Percentiles rank a stretch among this genome's conserved stretches.
These are phyloP conservation scores for Odontomachus brunneus DNA, from an alignment of 1,140 invertebrate species.

Conservation along the genomic window DNA sequence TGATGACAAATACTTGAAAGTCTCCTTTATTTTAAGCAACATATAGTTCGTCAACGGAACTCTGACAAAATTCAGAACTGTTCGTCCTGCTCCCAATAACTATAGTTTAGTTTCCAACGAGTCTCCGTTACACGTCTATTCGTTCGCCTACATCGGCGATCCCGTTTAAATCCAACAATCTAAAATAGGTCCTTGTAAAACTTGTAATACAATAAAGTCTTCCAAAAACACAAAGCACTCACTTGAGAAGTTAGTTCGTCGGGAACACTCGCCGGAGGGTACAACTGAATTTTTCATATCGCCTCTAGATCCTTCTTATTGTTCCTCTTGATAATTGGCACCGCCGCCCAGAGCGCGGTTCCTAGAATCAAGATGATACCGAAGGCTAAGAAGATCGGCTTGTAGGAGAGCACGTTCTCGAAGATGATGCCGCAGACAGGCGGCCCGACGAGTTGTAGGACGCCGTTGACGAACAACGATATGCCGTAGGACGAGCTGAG, in stretches of 20 bases:
- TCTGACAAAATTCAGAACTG: slow-evolving; percentile 15
- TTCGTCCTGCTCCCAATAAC: neutral
- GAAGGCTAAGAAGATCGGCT: slow-evolving; percentile 89
- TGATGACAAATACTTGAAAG: neutral
- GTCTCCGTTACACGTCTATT: slow-evolving; percentile 13
- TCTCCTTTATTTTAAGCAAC: neutral
- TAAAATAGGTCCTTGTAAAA: slow-evolving; percentile 3
- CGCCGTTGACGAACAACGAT: slow-evolving; percentile 92
- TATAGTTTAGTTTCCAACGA: slow-evolving; percentile 26
- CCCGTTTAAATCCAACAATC: neutral
- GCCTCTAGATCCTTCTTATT: slow-evolving; percentile 77
- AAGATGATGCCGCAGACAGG: slow-evolving; percentile 90
- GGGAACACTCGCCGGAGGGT: neutral
- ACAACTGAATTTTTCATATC: slow-evolving; percentile 40
- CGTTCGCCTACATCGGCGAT: too few relatives aligned
- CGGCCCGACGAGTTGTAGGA: slow-evolving; percentile 91
- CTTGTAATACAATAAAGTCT: slow-evolving; percentile 27
- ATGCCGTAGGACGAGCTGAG: slow-evolving; percentile 93
- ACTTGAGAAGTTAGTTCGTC: neutral
- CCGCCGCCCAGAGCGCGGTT: slow-evolving; percentile 89
- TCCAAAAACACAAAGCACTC: neutral
- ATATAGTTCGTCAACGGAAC: neutral
- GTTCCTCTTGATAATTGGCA: slow-evolving; percentile 88
- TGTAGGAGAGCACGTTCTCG: slow-evolving; percentile 88
- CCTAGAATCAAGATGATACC: slow-evolving; percentile 90